These are phyloP conservation scores for Bombus fervidus DNA, from an alignment of 1,140 invertebrate species.

Conservation along the genomic window DNA sequence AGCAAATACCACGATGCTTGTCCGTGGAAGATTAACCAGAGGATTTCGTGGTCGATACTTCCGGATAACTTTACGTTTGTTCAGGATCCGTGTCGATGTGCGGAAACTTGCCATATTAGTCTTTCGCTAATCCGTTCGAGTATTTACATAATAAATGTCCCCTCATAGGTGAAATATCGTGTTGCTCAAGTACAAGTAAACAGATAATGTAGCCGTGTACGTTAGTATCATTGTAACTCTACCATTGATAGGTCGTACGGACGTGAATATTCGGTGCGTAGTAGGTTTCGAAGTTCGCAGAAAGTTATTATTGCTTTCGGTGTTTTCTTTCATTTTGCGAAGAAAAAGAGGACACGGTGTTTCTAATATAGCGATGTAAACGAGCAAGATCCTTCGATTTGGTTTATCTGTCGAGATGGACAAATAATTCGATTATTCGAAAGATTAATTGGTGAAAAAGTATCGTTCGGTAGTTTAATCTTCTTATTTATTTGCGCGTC, in stretches of 20 bases:
- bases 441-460: neutral
- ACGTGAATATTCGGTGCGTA: too few relatives aligned
- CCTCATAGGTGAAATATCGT: slow-evolving; percentile 48
- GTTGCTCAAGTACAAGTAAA: slow-evolving; percentile 46
- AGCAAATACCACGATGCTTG: slow-evolving; percentile 49
- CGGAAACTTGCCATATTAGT: slow-evolving; percentile 61
- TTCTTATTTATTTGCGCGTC: neutral
- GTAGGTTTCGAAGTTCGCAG: too few relatives aligned
- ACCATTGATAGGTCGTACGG: neutral
- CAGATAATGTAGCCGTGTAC: slow-evolving; percentile 35
- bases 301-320: too few relatives aligned
- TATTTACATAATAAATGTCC: slow-evolving; percentile 63
- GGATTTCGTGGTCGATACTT: slow-evolving; percentile 48
- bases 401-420: too few relatives aligned
- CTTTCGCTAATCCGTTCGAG: slow-evolving; percentile 44
- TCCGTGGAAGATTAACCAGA: slow-evolving; percentile 48
- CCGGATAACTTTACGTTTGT: slow-evolving; percentile 57
- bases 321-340: too few relatives aligned
- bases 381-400: neutral
- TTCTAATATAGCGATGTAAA: neutral
- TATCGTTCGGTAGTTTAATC: neutral
- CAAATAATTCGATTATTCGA: neutral
- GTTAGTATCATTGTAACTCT: too few relatives aligned
- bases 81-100: slow-evolving; percentile 45
- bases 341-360: neutral